Percentiles rank a stretch among this genome's conserved stretches.
phyloP scores from a whole-genome alignment of 2,888 invertebrate species.

The Tenodera sinensis region DNA sequence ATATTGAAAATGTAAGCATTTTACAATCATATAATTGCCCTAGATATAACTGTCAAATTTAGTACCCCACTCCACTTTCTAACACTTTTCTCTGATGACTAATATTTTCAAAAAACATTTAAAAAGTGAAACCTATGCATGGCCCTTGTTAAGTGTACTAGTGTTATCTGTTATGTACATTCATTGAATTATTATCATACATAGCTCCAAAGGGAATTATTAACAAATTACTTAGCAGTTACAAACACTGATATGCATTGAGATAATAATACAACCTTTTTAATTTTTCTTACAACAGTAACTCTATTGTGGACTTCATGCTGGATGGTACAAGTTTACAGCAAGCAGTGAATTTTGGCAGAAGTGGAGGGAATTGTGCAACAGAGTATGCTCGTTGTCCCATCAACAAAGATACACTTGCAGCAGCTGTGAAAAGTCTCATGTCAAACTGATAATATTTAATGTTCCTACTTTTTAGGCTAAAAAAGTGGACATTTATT shows the following conservation, averaged over 20 bases:
- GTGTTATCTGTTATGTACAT: too few relatives aligned
- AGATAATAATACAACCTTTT: not conserved
- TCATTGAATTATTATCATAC: not conserved
- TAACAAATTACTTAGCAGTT: not conserved
- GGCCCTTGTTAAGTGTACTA: too few relatives aligned
- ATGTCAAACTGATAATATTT: not conserved
- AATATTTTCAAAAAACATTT: too few relatives aligned
- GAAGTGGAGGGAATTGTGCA: slow-evolving; percentile 57
- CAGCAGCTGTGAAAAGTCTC: slow-evolving; percentile 25
- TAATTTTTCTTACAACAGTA: slow-evolving; percentile 47
- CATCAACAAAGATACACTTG: slow-evolving; percentile 50
- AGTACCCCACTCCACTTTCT: too few relatives aligned
- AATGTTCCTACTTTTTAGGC: not conserved
- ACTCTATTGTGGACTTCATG: slow-evolving; percentile 63
- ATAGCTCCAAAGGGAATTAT: not conserved
- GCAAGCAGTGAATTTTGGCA: slow-evolving; percentile 64
- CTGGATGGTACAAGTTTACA: slow-evolving; percentile 69
- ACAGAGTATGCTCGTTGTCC: slow-evolving; percentile 62
- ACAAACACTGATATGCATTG: not conserved
- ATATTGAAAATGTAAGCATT: too few relatives aligned
- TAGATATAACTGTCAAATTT: too few relatives aligned
- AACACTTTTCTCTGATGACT: too few relatives aligned
- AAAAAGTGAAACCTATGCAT: too few relatives aligned
- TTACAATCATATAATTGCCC: too few relatives aligned
- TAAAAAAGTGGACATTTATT: too few relatives aligned